Percentiles rank a stretch among this genome's conserved stretches.
These are phyloP conservation scores for Candoia aspera DNA, from an alignment of 2,113 vertebrate species.

Conservation along the genomic window DNA sequence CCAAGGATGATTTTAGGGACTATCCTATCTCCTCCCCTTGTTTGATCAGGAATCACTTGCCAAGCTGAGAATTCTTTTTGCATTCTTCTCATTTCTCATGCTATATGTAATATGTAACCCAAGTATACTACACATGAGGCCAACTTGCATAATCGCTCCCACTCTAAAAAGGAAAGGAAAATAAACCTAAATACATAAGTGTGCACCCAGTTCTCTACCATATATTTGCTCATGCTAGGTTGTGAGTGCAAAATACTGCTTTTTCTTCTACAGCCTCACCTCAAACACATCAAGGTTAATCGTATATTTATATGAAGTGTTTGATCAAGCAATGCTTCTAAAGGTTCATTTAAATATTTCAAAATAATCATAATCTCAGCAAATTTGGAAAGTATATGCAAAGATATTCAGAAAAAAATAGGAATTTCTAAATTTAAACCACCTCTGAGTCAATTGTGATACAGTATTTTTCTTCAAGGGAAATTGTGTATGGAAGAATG, in stretches of 20 bases:
- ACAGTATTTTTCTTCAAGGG: too few species aligned
- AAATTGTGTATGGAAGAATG: too few species aligned
- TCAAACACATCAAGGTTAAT: background rate
- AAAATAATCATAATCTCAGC: background rate
- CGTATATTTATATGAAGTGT: background rate
- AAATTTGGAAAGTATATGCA: background rate
- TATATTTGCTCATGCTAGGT: background rate
- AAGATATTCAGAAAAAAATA: background rate
- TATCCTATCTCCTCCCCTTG: background rate
- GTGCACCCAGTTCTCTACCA: background rate
- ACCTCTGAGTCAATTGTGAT: too few species aligned
- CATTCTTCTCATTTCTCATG: background rate
- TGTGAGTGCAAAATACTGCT: background rate
- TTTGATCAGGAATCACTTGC: background rate
- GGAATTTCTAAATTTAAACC: too few species aligned
- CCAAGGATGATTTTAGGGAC: background rate
- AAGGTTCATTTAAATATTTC: background rate
- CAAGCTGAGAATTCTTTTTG: background rate
- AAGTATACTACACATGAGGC: background rate
- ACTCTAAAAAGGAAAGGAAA: background rate
- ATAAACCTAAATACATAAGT: too few species aligned
- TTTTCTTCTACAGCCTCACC: background rate
- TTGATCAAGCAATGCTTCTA: too few species aligned
- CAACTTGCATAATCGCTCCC: background rate
- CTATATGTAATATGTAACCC: background rate